Base-by-base conservation (phyloP, 2,113 vertebrate genomes). In the Calyptomena viridis region DNA sequence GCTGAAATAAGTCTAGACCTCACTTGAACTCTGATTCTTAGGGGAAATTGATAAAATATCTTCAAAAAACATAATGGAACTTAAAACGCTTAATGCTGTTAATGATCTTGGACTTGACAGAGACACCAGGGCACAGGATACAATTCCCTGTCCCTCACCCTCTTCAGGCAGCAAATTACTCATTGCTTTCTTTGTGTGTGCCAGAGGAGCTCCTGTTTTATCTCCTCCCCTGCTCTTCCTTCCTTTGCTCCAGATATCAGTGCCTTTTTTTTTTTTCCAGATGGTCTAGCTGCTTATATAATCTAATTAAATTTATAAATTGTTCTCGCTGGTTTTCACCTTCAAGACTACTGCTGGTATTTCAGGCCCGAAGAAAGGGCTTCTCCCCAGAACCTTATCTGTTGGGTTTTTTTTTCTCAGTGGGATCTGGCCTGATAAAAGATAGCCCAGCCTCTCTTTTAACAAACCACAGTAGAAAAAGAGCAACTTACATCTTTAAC, bases 401-500 rank as follows among this genome's bases (percentile, higher is more conserved):
- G 7, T 9, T 83, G 63, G 27, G n/a, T 33, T 47, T 25, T 62
- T 71, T 82, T 47, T 20, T 1, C 19, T 44, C 23, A 25, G 17
- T 77, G 56, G n/a, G 30, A 75, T 47, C 63, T 80, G 31, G 46
- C 69, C 60, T 84, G 64, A 84, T 84, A 55, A 91, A 84, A 80
- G 63, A 53, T 47, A 75, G 9, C 50, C 78, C 35, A 75, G 9
- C 50, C 78, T 33, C 60, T 89, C 52, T 63, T 94, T 73, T 59
- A 59, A 72, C 33, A 74, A 84, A 74, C n/a, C 21, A 17, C 64
- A 19, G 27, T 82, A 23, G 82, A 49, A 95, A 91, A 93, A 91
- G 77, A 94, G 77, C 87, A 94, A 78, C 53, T 91, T 93, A 27
- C 20, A 66, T 90, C 75, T 71, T 86, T 59, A 89, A 73, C 47